These are phyloP conservation scores for Drosophila birchii DNA, from an alignment of 2,888 invertebrate genomes.

Conservation along the genomic window DNA sequence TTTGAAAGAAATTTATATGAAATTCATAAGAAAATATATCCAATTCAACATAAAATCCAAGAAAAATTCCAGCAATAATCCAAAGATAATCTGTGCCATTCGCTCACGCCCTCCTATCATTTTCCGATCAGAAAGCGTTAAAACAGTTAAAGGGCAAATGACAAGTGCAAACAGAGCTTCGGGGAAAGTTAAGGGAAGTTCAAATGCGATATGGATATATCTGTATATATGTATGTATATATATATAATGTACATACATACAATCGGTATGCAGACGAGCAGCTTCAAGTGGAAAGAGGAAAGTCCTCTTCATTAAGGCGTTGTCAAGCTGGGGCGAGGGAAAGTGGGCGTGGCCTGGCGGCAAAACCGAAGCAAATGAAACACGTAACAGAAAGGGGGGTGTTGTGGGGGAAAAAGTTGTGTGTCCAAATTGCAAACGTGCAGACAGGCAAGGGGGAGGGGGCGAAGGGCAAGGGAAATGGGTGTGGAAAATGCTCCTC, in stretches of 20 bases:
- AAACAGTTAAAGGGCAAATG: slow-evolving; percentile 63
- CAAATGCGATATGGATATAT: slow-evolving; percentile 47
- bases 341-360: slow-evolving; percentile 12
- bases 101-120: slow-evolving; percentile 41
- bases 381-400: slow-evolving; percentile 54
- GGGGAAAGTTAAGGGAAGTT: slow-evolving; percentile 46
- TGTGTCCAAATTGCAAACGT: slow-evolving; percentile 72
- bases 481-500: neutral
- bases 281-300: slow-evolving; percentile 10
- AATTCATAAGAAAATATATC: neutral
- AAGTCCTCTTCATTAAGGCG: slow-evolving; percentile 44
- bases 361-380: slow-evolving; percentile 54
- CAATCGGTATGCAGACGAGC: slow-evolving; percentile 26
- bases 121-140: slow-evolving; percentile 50
- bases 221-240: slow-evolving; percentile 11
- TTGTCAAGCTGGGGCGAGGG: slow-evolving; percentile 2
- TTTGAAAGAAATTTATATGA: neutral
- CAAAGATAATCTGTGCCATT: slow-evolving; percentile 15
- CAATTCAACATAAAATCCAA: neutral
- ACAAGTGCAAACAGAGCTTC: slow-evolving; percentile 52
- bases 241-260: neutral
- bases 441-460: slow-evolving; percentile 31
- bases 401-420: slow-evolving; percentile 51
- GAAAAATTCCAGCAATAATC: neutral
- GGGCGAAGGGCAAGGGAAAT: neutral